A percentile compares a stretch with the other conserved stretches of the same genome.
These are phyloP conservation scores for Malurus alboscapulatus DNA, from an alignment of 2,113 vertebrate species.

Conservation along the genomic window DNA sequence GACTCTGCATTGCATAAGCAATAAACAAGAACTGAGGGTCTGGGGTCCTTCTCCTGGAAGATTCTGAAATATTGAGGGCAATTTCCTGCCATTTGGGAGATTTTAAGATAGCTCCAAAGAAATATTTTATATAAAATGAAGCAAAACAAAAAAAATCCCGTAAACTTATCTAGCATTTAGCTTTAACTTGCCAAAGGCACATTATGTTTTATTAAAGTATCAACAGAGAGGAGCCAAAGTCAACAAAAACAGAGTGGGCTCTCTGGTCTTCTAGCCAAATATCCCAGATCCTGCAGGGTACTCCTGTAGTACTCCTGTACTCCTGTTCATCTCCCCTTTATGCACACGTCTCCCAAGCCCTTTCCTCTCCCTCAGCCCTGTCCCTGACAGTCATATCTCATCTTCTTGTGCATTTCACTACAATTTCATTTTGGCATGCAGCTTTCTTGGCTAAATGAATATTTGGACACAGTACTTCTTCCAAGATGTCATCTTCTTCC, in stretches of 20 bases:
- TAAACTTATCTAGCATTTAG: constrained; percentile 56
- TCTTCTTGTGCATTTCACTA: neutral
- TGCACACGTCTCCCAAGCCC: neutral
- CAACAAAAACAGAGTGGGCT: constrained; percentile 45
- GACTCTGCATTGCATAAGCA: neutral
- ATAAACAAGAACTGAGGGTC: neutral
- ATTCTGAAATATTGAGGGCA: constrained; percentile 45
- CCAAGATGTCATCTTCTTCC: neutral
- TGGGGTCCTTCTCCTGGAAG: constrained; percentile 37
- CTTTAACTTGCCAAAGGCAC: constrained; percentile 51
- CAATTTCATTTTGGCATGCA: neutral
- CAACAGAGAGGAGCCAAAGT: constrained; percentile 40
- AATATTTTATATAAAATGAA: constrained; percentile 52
- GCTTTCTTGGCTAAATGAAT: neutral
- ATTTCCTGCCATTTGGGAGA: constrained; percentile 61
- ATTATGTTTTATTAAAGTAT: constrained; percentile 63
- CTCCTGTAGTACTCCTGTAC: too few relatives aligned
- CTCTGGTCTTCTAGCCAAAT: neutral
- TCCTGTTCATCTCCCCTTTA: neutral
- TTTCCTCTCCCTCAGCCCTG: neutral
- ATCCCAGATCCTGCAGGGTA: neutral
- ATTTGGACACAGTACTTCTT: neutral
- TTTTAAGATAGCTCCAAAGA: constrained; percentile 48
- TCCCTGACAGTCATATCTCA: neutral
- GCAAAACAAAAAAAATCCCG: constrained; percentile 48